These are phyloP conservation scores for Stichopus horrens DNA, from an alignment of 53 echinoderm and acorn worm species.

Conservation along the genomic window DNA sequence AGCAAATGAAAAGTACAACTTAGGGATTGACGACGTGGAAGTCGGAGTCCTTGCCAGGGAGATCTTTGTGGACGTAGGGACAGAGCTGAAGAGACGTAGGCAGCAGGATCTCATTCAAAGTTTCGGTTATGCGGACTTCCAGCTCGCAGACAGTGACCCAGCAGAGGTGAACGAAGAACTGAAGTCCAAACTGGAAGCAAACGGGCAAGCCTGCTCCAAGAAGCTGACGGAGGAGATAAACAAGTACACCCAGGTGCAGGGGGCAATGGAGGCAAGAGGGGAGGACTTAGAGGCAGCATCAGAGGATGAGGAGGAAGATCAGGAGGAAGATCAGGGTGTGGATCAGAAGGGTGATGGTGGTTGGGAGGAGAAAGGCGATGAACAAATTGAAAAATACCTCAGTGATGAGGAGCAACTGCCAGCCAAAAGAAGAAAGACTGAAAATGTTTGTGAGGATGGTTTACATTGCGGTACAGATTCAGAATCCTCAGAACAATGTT, in stretches of 20 bases:
- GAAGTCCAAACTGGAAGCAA: constrained; percentile 59
- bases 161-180: constrained; percentile 63
- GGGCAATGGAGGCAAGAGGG: constrained; percentile 30
- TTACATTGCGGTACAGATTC: constrained; percentile 28
- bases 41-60: constrained; percentile 68
- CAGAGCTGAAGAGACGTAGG: constrained; percentile 66
- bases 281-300: constrained; percentile 29
- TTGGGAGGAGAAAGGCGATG: background rate
- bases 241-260: constrained; percentile 58
- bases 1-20: constrained; percentile 61
- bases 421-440: constrained; percentile 14
- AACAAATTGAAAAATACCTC: background rate
- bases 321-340: background rate
- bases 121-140: constrained; percentile 67
- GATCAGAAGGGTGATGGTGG: background rate
- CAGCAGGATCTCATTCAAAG: constrained; percentile 68
- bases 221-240: constrained; percentile 62
- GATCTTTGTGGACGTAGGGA: constrained; percentile 76
- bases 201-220: constrained; percentile 52
- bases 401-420: constrained; percentile 22
- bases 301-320: constrained; percentile 21
- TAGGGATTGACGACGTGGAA: constrained; percentile 60
- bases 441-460: constrained; percentile 18
- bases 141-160: constrained; percentile 54
- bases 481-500: constrained; percentile 2